A percentile compares a stretch with the other conserved stretches of the same genome.
Evolutionary conservation across 2,888 invertebrate species (phyloP).

Genomic region (Charanyca ferruginea): DNA sequence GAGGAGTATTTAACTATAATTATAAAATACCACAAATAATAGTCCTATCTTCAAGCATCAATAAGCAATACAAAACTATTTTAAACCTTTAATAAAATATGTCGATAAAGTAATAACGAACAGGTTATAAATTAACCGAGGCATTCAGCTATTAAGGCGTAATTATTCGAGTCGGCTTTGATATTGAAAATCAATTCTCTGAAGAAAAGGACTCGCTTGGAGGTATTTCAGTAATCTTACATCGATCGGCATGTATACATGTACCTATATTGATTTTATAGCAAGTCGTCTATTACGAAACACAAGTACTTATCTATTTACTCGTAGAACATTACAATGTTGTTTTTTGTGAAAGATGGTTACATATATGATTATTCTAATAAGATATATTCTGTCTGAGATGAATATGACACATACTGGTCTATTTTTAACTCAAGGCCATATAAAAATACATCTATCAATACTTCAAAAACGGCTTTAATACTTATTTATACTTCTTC

Average conservation of each 20-base stretch:
- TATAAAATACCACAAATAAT: background rate
- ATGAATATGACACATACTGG: conserved; percentile 4
- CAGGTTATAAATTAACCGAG: conserved; percentile 28
- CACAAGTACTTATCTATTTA: background rate
- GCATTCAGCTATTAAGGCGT: conserved; percentile 32
- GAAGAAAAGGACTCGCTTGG: conserved; percentile 37
- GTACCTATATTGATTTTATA: conserved; percentile 16
- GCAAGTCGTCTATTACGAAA: conserved; percentile 5
- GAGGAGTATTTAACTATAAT: too few relatives aligned
- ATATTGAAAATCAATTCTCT: conserved; percentile 50
- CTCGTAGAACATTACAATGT: background rate
- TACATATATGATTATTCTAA: conserved; percentile 9
- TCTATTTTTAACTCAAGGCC: conserved; percentile 7
- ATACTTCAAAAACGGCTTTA: conserved; percentile 1
- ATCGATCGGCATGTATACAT: conserved; percentile 35
- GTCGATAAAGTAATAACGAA: conserved; percentile 28
- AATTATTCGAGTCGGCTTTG: conserved; percentile 38
- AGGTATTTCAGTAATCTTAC: conserved; percentile 35
- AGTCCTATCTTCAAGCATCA: background rate
- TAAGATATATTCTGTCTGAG: conserved; percentile 2
- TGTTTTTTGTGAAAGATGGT: background rate
- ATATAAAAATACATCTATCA: background rate
- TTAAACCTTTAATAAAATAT: conserved; percentile 21
- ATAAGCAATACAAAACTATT: conserved; percentile 24
- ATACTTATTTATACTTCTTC: too few relatives aligned